phyloP scores from a whole-genome alignment of 1,140 invertebrate genomes.

The Contarinia nasturtii region DNA sequence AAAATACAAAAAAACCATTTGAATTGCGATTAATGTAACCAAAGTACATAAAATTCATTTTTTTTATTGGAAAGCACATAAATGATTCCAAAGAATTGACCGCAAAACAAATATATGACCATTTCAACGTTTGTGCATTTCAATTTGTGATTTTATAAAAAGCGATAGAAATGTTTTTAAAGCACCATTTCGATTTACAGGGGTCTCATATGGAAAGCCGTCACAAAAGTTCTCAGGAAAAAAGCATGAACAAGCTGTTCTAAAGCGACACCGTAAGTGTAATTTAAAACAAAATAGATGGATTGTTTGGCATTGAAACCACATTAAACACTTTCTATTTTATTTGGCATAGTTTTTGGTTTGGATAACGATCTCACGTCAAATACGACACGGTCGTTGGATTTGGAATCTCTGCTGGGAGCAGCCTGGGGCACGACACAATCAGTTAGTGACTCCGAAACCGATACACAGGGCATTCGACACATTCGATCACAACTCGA shows the following conservation, averaged over 20 bases:
- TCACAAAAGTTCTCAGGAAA: neutral
- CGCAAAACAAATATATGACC: no score
- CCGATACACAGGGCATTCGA: slow-evolving; percentile 55
- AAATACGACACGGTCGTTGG: slow-evolving; percentile 49
- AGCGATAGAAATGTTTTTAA: no score
- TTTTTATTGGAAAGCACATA: no score
- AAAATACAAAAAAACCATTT: no score
- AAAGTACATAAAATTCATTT: no score
- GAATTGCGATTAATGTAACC: no score
- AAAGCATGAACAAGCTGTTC: slow-evolving; percentile 4
- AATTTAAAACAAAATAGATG: neutral
- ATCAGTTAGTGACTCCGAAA: slow-evolving; percentile 48
- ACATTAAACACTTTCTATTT: slow-evolving; percentile 1
- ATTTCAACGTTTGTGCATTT: no score
- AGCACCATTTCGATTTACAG: no score
- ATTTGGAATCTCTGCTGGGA: slow-evolving; percentile 65
- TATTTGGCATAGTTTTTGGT: slow-evolving; percentile 36
- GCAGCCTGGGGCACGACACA: slow-evolving; percentile 20
- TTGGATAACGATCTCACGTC: slow-evolving; percentile 59
- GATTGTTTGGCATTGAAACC: no score
- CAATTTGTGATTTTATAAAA: no score
- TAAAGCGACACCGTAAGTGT: slow-evolving; percentile 5
- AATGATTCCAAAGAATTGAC: no score
- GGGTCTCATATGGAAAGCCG: neutral
- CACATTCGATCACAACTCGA: slow-evolving; percentile 67